Evolutionary conservation across 1,140 invertebrate species (phyloP).

Genomic region (Ectropis grisescens): DNA sequence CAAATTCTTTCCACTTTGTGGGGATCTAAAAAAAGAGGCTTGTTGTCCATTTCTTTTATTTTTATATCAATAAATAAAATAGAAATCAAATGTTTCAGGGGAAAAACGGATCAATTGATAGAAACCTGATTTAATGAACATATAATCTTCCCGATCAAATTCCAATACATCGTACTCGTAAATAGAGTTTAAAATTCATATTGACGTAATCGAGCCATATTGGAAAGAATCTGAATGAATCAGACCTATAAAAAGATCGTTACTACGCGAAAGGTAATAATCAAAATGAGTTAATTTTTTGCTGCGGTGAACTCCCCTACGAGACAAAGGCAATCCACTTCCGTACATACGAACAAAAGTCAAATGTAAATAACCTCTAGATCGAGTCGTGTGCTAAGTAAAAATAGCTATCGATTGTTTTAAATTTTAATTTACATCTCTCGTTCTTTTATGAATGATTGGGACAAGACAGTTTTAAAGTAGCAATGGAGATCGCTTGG

Average conservation of each 20-base stretch:
- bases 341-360: constrained; percentile 52
- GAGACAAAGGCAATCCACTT: constrained; percentile 41
- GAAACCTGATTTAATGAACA: too few relatives aligned
- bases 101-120: too few relatives aligned
- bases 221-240: too few relatives aligned
- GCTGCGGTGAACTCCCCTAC: not conserved
- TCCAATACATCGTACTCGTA: too few relatives aligned
- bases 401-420: constrained; percentile 20
- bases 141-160: too few relatives aligned
- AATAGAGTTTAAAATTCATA: too few relatives aligned
- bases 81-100: not conserved
- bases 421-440: constrained; percentile 22
- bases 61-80: not conserved
- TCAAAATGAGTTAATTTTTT: too few relatives aligned
- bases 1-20: too few relatives aligned
- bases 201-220: too few relatives aligned
- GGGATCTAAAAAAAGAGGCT: too few relatives aligned
- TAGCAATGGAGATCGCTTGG: constrained; percentile 24
- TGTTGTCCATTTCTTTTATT: not conserved
- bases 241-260: too few relatives aligned
- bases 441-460: constrained; percentile 9
- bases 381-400: constrained; percentile 26
- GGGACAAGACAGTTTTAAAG: constrained; percentile 7
- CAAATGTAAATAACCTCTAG: constrained; percentile 66
- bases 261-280: too few relatives aligned